Conservation (phyloP, 2,113 vertebrate genomes). For the Eubucco bourcierii region DNA sequence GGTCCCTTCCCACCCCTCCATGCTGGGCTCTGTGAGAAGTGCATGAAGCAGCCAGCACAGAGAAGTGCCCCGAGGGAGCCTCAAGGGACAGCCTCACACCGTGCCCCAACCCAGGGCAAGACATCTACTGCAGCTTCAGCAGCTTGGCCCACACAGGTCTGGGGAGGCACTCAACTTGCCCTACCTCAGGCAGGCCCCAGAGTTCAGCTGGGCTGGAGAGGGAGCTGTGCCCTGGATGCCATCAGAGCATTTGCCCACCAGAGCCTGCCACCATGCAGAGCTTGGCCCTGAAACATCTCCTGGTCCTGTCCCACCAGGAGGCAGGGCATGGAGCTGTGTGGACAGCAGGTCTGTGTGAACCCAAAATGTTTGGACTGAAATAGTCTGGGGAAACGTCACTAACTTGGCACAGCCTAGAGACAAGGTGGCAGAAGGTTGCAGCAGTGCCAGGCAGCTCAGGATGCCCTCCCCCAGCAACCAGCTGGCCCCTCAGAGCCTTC, state of each 20-base stretch:
- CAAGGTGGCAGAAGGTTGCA: neutral
- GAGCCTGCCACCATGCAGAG: neutral
- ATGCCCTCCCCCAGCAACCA: neutral
- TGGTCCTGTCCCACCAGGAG: neutral
- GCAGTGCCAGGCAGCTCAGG: neutral
- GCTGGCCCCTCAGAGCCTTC: neutral
- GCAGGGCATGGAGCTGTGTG: conserved; percentile 23
- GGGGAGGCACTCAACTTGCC: neutral
- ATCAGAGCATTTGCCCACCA: neutral
- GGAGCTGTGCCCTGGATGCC: neutral
- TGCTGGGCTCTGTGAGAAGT: neutral
- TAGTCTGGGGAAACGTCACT: neutral
- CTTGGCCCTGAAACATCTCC: neutral
- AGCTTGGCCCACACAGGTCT: accelerated
- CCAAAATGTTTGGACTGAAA: conserved; percentile 33
- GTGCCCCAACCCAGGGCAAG: neutral
- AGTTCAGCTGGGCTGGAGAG: neutral
- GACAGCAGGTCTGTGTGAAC: conserved; percentile 1
- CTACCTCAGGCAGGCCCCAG: no score
- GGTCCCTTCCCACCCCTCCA: neutral
- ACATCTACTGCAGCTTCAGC: neutral
- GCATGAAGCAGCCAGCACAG: accelerated
- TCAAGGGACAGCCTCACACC: no score
- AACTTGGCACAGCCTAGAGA: neutral
- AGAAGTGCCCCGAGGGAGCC: neutral